Evolutionary conservation across 2,113 vertebrate genomes (phyloP).

Genomic region (Hippocampus guttulatus): DNA sequence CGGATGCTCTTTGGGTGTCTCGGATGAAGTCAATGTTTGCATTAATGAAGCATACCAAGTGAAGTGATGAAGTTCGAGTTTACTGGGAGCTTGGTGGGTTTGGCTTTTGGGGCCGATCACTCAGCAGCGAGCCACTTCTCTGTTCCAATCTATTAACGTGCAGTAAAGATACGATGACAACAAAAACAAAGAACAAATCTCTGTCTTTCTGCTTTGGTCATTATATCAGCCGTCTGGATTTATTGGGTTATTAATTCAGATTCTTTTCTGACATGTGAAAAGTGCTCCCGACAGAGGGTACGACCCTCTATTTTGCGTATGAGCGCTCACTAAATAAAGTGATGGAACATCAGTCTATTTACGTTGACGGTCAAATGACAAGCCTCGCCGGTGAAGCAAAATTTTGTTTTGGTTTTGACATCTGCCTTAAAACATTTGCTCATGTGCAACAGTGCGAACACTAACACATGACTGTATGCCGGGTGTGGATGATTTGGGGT

Average conservation of each 20-base stretch:
- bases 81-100: slow-evolving; percentile 29
- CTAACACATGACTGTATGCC: background rate
- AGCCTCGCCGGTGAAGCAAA: background rate
- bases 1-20: slow-evolving; percentile 23
- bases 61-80: slow-evolving; percentile 40
- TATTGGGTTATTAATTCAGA: background rate
- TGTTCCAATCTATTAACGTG: slow-evolving; percentile 2
- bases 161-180: background rate
- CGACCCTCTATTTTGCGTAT: background rate
- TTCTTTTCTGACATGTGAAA: background rate
- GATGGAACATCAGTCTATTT: no score
- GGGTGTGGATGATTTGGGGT: background rate
- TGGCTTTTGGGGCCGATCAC: slow-evolving; percentile 33
- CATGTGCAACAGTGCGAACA: background rate
- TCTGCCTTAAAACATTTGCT: background rate
- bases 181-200: background rate
- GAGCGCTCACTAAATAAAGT: no score
- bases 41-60: slow-evolving; percentile 52
- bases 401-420: background rate
- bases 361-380: background rate
- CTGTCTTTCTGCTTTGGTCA: background rate
- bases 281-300: background rate
- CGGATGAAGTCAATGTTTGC: slow-evolving; percentile 46
- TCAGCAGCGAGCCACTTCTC: slow-evolving; percentile 24
- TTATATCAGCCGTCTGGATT: background rate